Evolutionary conservation across 2,888 invertebrate species (phyloP).

Genomic region (Trichogramma evanescens): DNA sequence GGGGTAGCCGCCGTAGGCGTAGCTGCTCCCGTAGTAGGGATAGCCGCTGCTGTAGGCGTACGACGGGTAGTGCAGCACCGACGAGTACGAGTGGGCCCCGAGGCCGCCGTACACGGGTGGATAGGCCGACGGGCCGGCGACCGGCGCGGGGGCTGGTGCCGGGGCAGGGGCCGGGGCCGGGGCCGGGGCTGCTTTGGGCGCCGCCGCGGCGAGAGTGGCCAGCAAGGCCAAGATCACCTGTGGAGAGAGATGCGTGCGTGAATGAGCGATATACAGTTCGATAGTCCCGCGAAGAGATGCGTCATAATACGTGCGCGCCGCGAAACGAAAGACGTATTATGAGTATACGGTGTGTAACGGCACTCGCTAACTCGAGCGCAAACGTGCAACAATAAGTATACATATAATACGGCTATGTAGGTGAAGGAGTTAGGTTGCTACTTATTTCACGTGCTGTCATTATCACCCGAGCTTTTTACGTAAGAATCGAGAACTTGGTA

Average conservation of each 20-base stretch:
- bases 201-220: slow-evolving; percentile 12
- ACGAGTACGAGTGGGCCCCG: slow-evolving; percentile 16
- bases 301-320: too few species aligned
- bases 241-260: not conserved
- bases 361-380: too few species aligned
- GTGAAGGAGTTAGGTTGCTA: too few species aligned
- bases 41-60: not conserved
- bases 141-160: not conserved
- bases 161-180: not conserved
- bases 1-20: slow-evolving; percentile 14
- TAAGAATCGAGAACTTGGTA: too few species aligned
- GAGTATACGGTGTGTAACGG: too few species aligned
- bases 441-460: too few species aligned
- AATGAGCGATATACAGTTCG: not conserved
- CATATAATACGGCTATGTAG: too few species aligned
- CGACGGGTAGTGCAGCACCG: slow-evolving; percentile 10
- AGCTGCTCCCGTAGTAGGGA: slow-evolving; percentile 11
- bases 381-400: too few species aligned
- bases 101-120: slow-evolving; percentile 15
- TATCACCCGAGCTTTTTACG: too few species aligned
- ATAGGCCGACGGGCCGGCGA: not conserved
- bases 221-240: slow-evolving; percentile 24
- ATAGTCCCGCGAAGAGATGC: too few species aligned
- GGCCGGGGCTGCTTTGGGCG: slow-evolving; percentile 16
- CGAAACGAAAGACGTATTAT: too few species aligned